A percentile compares a stretch with the other conserved stretches of the same genome.
Conservation (phyloP, 2,113 vertebrate genomes). For the Willisornis vidua region DNA sequence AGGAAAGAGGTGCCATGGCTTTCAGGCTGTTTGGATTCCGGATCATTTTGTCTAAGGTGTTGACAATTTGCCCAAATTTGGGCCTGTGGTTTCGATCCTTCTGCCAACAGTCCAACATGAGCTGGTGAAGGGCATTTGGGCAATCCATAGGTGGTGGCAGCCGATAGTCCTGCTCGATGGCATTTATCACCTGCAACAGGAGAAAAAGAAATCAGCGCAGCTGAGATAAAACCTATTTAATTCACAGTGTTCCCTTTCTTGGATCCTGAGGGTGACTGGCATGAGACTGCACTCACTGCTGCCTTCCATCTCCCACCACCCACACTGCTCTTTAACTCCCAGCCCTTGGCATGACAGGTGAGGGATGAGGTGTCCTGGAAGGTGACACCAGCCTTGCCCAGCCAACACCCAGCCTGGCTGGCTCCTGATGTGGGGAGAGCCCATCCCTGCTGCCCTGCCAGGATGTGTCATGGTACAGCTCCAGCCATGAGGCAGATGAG, state of each 20-base stretch:
- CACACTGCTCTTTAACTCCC: rapidly evolving
- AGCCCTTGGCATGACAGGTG: background rate
- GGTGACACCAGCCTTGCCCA: background rate
- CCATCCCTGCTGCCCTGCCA: background rate
- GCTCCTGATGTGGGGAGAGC: background rate
- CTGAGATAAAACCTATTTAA: background rate
- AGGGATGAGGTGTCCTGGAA: background rate
- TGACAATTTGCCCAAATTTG: constrained; percentile 93
- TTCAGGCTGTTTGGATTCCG: constrained; percentile 94
- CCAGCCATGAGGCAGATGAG: background rate
- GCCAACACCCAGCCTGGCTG: background rate
- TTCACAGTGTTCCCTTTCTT: background rate
- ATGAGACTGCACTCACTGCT: background rate
- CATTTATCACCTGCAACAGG: constrained; percentile 89
- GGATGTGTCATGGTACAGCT: background rate
- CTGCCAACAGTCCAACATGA: constrained; percentile 98
- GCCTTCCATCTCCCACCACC: background rate
- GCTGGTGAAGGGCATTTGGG: constrained; percentile 90
- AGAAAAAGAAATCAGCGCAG: background rate
- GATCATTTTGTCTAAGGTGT: constrained; percentile 96
- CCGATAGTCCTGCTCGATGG: constrained; percentile 95
- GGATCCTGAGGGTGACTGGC: background rate
- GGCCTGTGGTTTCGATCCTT: constrained; percentile 94
- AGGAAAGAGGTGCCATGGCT: constrained; percentile 90
- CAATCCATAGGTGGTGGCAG: constrained; percentile 95